Conservation (phyloP, 2,888 invertebrate genomes). For the Metopia argyrocephala region DNA sequence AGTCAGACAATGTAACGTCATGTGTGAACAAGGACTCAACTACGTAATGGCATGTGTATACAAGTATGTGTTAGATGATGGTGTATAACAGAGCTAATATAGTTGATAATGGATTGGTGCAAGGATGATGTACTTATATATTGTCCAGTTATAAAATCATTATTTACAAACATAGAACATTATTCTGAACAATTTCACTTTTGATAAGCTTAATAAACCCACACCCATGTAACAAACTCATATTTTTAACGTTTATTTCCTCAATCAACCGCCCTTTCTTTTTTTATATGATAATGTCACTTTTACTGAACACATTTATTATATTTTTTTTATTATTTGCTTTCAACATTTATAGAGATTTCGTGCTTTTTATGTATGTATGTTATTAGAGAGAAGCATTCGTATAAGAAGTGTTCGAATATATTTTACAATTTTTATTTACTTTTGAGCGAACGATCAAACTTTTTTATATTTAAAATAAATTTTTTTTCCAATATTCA, state of each 20-base stretch:
- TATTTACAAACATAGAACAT: conserved; percentile 55
- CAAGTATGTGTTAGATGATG: conserved; percentile 7
- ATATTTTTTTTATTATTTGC: background rate
- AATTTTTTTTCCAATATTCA: too few relatives aligned
- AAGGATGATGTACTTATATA: too few relatives aligned
- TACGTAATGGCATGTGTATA: background rate
- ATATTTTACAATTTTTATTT: too few relatives aligned
- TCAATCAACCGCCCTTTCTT: background rate
- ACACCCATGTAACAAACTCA: background rate
- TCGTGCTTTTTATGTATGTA: background rate
- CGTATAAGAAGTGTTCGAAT: too few relatives aligned
- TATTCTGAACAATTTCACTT: conserved; percentile 63
- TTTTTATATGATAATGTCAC: conserved; percentile 19
- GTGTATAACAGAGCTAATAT: too few relatives aligned
- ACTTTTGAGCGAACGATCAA: too few relatives aligned
- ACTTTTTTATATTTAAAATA: too few relatives aligned
- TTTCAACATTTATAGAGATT: conserved; percentile 19
- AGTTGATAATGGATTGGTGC: too few relatives aligned
- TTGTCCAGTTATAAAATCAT: conserved; percentile 59
- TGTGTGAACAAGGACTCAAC: background rate
- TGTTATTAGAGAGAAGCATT: background rate
- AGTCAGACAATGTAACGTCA: too few relatives aligned
- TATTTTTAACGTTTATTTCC: background rate
- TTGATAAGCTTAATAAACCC: conserved; percentile 55
- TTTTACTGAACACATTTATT: conserved; percentile 38